These are phyloP conservation scores for Galeopsomyia nigrocyanea DNA, from an alignment of 2,888 invertebrate species.

Conservation along the genomic window DNA sequence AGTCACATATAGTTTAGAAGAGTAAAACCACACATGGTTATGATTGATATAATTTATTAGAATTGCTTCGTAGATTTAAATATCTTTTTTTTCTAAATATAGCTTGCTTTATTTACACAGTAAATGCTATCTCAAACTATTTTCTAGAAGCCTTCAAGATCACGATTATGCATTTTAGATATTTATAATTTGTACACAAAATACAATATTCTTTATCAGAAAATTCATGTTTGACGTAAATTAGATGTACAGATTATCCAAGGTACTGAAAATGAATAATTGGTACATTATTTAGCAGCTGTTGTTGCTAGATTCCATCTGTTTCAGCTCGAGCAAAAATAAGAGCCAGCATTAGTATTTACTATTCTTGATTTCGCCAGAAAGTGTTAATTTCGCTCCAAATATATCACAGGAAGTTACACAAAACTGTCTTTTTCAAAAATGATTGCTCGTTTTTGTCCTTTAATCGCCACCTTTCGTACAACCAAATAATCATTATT, in stretches of 20 bases:
- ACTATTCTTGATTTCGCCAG: too few species aligned
- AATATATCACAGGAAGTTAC: constrained; percentile 57
- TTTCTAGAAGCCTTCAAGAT: constrained; percentile 18
- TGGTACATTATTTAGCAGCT: too few species aligned
- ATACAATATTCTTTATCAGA: constrained; percentile 11
- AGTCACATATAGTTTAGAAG: constrained; percentile 29
- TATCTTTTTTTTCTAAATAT: background rate
- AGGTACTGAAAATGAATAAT: too few species aligned
- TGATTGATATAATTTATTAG: constrained; percentile 20
- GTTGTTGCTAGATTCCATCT: too few species aligned
- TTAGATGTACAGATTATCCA: too few species aligned
- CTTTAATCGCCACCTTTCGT: constrained; percentile 3
- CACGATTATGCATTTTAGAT: constrained; percentile 31
- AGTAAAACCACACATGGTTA: constrained; percentile 21
- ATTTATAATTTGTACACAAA: constrained; percentile 42
- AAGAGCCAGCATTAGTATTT: too few species aligned
- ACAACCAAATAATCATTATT: constrained; percentile 11
- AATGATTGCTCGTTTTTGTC: constrained; percentile 41
- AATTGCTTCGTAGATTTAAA: constrained; percentile 22
- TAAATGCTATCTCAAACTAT: constrained; percentile 25
- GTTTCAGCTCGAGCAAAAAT: too few species aligned
- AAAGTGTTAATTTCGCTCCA: constrained; percentile 20
- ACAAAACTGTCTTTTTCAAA: constrained; percentile 50
- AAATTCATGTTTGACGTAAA: too few species aligned
- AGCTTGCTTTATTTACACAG: constrained; percentile 34